Evolutionary conservation across 2,113 vertebrate genomes (phyloP).

Genomic region (Melanotaenia duboulayi): DNA sequence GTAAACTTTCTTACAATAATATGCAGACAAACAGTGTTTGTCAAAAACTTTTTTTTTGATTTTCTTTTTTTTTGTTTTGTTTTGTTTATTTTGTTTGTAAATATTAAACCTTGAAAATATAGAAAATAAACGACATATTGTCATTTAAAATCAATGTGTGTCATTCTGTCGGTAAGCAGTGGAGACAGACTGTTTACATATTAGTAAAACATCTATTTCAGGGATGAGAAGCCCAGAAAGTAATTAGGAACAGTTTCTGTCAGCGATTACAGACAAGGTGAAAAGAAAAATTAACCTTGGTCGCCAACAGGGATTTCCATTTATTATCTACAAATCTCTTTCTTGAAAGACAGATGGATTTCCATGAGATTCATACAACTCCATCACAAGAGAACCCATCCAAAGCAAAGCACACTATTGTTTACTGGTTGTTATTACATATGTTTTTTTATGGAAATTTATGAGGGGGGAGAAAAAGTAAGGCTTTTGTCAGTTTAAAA

Average conservation of each 20-base stretch:
- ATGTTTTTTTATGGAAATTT: too few species aligned
- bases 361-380: too few species aligned
- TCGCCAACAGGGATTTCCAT: constrained; percentile 49
- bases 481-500: too few species aligned
- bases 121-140: constrained; percentile 87
- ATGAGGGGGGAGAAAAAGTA: too few species aligned
- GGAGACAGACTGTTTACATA: constrained; percentile 12
- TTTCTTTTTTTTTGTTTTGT: constrained; percentile 76
- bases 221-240: constrained; percentile 10
- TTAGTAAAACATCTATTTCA: constrained; percentile 3
- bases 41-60: constrained; percentile 81
- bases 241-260: constrained; percentile 31
- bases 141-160: constrained; percentile 77
- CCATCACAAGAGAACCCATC: not conserved
- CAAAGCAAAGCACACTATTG: too few species aligned
- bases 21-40: constrained; percentile 89
- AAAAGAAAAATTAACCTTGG: constrained; percentile 28
- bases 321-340: constrained; percentile 46
- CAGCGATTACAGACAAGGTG: constrained; percentile 34
- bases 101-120: constrained; percentile 89
- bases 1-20: constrained; percentile 88
- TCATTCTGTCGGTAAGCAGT: constrained; percentile 42
- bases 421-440: too few species aligned
- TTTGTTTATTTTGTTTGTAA: constrained; percentile 85
- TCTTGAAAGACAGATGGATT: not conserved